Evolutionary conservation across 2,888 invertebrate genomes (phyloP).

Genomic region (Rutpela maculata): DNA sequence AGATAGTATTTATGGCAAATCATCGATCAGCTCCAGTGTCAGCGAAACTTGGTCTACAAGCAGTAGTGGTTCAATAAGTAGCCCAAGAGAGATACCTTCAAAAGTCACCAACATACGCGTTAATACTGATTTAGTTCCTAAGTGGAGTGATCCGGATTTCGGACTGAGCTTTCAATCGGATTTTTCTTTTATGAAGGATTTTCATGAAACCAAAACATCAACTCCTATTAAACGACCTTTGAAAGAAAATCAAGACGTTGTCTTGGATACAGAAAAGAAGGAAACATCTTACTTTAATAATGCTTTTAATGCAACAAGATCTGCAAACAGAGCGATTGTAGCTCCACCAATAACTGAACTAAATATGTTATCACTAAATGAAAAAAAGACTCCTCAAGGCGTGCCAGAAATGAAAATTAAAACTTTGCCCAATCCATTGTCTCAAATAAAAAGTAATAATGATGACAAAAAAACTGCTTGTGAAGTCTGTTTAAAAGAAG

Average conservation of each 20-base stretch:
- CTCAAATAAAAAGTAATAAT: neutral
- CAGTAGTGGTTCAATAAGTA: constrained; percentile 37
- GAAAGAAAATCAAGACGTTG: neutral
- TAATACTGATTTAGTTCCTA: neutral
- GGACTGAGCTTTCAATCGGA: neutral
- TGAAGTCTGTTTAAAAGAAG: neutral
- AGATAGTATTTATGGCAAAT: constrained; percentile 37
- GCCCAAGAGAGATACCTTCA: constrained; percentile 40
- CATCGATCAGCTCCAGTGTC: constrained; percentile 7
- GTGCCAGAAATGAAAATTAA: neutral
- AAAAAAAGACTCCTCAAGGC: neutral
- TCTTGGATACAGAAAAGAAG: neutral
- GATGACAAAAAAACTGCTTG: neutral
- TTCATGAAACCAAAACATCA: constrained; percentile 15
- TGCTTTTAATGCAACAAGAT: neutral
- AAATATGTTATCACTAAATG: neutral
- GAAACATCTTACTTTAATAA: neutral
- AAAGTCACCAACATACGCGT: neutral
- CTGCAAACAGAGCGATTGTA: neutral
- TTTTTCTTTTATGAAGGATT: constrained; percentile 24
- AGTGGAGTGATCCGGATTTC: neutral
- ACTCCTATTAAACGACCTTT: constrained; percentile 27
- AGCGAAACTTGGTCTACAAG: constrained; percentile 39
- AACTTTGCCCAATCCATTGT: neutral
- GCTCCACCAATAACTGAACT: neutral